Conservation (phyloP, 2,888 invertebrate species). For the Phalera bucephala region DNA sequence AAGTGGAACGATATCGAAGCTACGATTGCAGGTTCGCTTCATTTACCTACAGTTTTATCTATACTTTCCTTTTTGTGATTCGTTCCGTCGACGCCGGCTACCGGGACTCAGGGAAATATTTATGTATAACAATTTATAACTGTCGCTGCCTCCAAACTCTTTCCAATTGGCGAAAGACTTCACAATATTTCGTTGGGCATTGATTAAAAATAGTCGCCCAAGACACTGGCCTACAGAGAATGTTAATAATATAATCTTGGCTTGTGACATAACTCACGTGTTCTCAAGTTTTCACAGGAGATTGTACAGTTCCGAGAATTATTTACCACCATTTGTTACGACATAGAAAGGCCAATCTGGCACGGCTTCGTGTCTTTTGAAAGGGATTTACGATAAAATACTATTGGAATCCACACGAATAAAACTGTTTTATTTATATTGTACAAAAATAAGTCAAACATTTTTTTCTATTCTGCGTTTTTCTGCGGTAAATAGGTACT, state of each 20-base stretch:
- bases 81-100: conserved; percentile 21
- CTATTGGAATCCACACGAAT: no score
- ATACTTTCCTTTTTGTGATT: conserved; percentile 30
- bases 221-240: conserved; percentile 51
- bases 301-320: conserved; percentile 23
- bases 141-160: conserved; percentile 57
- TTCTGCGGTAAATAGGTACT: no score
- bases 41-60: conserved; percentile 18
- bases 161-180: conserved; percentile 67
- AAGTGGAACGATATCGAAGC: conserved; percentile 1
- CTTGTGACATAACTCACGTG: conserved; percentile 43
- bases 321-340: conserved; percentile 16
- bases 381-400: neutral
- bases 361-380: conserved; percentile 3
- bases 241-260: conserved; percentile 45
- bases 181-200: conserved; percentile 54
- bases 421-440: no score
- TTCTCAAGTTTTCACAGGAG: conserved; percentile 25
- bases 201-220: conserved; percentile 57
- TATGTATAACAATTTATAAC: conserved; percentile 58
- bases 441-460: no score
- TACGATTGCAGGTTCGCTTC: conserved; percentile 10
- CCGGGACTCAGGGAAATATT: conserved; percentile 40
- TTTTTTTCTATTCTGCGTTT: no score
- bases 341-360: conserved; percentile 8